Evolutionary conservation across 2,888 invertebrate species (phyloP), one percentile per base, ranked within the genome.

Genomic region (Deladenus siricidicola): DNA sequence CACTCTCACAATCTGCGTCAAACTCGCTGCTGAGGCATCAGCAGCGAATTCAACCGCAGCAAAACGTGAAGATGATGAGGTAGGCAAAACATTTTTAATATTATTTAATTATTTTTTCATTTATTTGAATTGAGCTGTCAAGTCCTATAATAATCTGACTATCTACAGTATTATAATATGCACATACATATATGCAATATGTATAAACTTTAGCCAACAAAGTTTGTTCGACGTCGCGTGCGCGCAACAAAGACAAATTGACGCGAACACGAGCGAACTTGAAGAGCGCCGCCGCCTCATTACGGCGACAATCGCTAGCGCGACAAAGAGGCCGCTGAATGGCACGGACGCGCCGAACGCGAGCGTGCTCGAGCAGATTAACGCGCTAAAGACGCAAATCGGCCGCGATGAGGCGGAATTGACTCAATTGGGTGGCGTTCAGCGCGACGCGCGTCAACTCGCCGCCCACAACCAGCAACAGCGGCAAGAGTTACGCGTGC

Each of bases 401-500:
- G 68, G 68, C 14, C 70, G 70, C 24, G 75, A 74, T 49, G 76
- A 76, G 63, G 60, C 64, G 21, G 73, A 75, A 54, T 48, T 75
- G 49, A n/a, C 58, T 6, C 54, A 48, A 6, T 58, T 70, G 42
- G 58, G 57, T 3, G 50, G 56, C 6, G 52, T 56, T 4, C 51
- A 59, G 29, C 62, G 68, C 30, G 64, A 69, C 19, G 67, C 68
- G 4, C 57, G 63, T 10, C 61, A 69, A 49, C 19, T 62, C 19
- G 60, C 64, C 21, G 56, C 70, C 49, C 58, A 70, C 29, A 66
- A 67, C 29, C 58, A 63, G 24, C 45, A 54, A n/a, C 50, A 60
- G 58, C 23, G 51, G 44, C 29, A 50, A 64, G 57, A 60, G 56
- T 44, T 67, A 29, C 50, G 49, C 2, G 42, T 28, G 23, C 43